A percentile compares a stretch with the other conserved stretches of the same genome.
These are phyloP conservation scores for Acheta domesticus DNA, from an alignment of 2,888 invertebrate species.

Conservation along the genomic window DNA sequence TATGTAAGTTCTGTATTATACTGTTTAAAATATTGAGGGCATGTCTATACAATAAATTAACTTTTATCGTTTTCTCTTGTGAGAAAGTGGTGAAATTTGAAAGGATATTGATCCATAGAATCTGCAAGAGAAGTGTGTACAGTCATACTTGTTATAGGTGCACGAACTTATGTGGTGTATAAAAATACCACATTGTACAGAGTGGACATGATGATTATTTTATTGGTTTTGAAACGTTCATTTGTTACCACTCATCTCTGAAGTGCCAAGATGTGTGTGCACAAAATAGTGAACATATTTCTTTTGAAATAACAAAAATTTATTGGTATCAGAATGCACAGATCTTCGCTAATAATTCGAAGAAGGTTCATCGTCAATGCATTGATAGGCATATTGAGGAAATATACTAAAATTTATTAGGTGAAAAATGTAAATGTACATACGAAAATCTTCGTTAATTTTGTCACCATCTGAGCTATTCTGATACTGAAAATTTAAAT, in stretches of 20 bases:
- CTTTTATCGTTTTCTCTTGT: not conserved
- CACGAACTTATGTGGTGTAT: not conserved
- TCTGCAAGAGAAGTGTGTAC: not conserved
- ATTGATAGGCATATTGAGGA: too few relatives aligned
- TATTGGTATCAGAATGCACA: too few relatives aligned
- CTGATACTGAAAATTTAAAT: not conserved
- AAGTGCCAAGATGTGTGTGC: not conserved
- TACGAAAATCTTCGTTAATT: too few relatives aligned
- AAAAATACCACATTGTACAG: not conserved
- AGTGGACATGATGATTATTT: too few relatives aligned
- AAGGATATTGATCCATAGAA: not conserved
- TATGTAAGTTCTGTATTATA: not conserved
- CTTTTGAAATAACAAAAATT: not conserved
- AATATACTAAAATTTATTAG: too few relatives aligned
- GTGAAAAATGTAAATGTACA: too few relatives aligned
- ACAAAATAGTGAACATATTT: not conserved
- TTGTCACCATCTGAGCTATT: not conserved
- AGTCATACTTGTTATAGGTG: conserved; percentile 6
- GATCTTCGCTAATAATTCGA: too few relatives aligned
- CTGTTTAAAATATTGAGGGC: not conserved
- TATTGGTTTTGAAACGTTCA: too few relatives aligned
- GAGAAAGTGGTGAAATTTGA: not conserved
- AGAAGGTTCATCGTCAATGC: too few relatives aligned
- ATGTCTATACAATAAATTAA: not conserved
- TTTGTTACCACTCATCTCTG: not conserved